Evolutionary conservation across 2,113 vertebrate genomes (phyloP), one percentile per base, ranked within the genome.

Genomic region (Ibidorhyncha struthersii): DNA sequence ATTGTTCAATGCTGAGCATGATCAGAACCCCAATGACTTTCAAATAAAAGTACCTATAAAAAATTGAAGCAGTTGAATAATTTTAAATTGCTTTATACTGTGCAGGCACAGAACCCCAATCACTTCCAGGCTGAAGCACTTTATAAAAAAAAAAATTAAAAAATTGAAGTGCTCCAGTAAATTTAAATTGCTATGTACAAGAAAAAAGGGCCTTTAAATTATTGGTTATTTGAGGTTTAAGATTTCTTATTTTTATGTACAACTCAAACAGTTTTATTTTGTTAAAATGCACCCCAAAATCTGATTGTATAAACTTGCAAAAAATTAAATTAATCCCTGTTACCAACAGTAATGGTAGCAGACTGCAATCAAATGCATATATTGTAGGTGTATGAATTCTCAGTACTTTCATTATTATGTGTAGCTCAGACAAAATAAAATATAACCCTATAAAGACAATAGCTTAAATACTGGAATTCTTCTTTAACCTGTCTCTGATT

Each of bases 151-250:
- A 41, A 52, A 89, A 47, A 56, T 15, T 47, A 45, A 45, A 26
- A 82, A 18, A 30, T 17, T 34, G 34, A 95, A 93, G 69, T 89
- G 27, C 65, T 95, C 74, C 17, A 79, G 73, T 96, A 95, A 97
- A 96, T 97, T 96, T 89, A 96, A 97, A 97, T 97, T 96, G 82
- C 56, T 72, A 55, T 88, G 30, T 90, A 82, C 65, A 93, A 67
- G 88, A 49, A 82, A 82, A 91, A 97, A 96, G 55, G 23, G 5
- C 53, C 55, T 96, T 81, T 77, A 90, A 94, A 92, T 96, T 82
- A 81, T 67, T 67, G n/a, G 59, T 91, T 86, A 29, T 61, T 56
- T 67, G 25, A 38, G 15, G 61, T 81, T 86, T 29, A 59, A 65
- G 32, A 61, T 76, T 91, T 88, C 49, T 70, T 84, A 38, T 80